Percentiles rank a stretch among this genome's conserved stretches.
Conservation (phyloP, 2,113 vertebrate species). For the Gallinago jamesoni region DNA sequence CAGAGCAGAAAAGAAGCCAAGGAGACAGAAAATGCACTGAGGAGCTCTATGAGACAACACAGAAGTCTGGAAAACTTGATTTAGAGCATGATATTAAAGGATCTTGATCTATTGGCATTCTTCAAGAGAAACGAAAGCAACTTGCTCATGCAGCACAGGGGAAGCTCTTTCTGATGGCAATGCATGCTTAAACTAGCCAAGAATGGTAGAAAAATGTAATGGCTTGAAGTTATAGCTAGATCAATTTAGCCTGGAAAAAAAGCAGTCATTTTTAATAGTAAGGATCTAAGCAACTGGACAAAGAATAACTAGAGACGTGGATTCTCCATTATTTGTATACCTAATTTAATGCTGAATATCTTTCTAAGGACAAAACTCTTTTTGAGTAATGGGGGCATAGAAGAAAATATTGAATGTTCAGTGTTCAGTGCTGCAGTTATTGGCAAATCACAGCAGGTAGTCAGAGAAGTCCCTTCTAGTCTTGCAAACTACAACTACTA, state of each 20-base stretch:
- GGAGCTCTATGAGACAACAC: not conserved
- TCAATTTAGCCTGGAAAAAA: constrained; percentile 14
- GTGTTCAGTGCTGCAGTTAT: not conserved
- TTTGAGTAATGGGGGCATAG: not conserved
- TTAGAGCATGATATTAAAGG: not conserved
- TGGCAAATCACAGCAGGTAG: not conserved
- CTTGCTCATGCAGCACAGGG: not conserved
- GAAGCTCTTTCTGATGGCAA: not conserved
- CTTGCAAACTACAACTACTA: not conserved
- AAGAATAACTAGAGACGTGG: not conserved
- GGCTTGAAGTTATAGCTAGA: not conserved
- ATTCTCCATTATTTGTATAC: not conserved
- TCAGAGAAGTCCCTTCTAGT: not conserved
- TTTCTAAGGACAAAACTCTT: not conserved
- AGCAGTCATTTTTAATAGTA: not conserved
- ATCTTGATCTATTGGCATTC: not conserved
- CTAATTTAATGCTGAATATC: not conserved
- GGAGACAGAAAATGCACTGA: not conserved
- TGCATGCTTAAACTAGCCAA: not conserved
- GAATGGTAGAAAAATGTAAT: not conserved
- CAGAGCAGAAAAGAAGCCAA: not conserved
- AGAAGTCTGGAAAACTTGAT: not conserved
- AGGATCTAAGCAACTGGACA: not conserved
- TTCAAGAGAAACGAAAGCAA: not conserved
- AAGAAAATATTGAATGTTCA: not conserved